Base-by-base conservation (phyloP, 2,797 vertebrate species). In the Tokudaia muenninki region DNA sequence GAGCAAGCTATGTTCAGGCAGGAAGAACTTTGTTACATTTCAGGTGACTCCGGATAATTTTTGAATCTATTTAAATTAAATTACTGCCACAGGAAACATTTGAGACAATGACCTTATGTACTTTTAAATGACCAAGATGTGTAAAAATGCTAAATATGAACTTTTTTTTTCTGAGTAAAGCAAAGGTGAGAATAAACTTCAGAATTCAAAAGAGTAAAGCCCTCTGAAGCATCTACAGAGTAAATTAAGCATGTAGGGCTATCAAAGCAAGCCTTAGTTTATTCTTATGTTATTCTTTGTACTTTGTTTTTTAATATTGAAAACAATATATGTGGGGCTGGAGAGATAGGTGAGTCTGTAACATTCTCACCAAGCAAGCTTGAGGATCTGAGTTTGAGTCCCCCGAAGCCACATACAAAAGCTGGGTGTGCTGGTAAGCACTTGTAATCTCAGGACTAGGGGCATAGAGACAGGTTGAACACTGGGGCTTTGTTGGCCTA, bases 1-100 rank as follows among this genome's bases (percentile, higher is more conserved):
- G 82, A 78, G 84, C 31, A 41, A 95, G 61, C 16, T 93, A 37
- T 87, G 37, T 92, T 82, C 55, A 87, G 55, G 24, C 17, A 59
- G 50, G 75, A 72, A 79, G 72, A 91, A n/a, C 65, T 63, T 93
- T 11, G 79, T 52, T 72, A 78, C 79, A 78, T 93, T 90, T 94
- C 44, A 70, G n/a, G 50, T 63, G 61, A 96, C 82, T 93, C 47
- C 65, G 93, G 84, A 37, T 87, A 92, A 92, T 82, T 93, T 61
- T 57, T 92, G 55, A 41, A n/a, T 94, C 91, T 34, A 74, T 86
- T 89, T 96, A 82, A 93, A 67, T 92, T 95, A 34, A 92, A 91
- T 95, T 87, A 70, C 63, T 41, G n/a, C 84, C 84, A 91, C 79
- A 94, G 87, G 63, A 13, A 52, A 52, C 52, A 52, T 52, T 52